These are phyloP conservation scores for Junonia oenone DNA, from an alignment of 2,888 invertebrate genomes.

Conservation along the genomic window DNA sequence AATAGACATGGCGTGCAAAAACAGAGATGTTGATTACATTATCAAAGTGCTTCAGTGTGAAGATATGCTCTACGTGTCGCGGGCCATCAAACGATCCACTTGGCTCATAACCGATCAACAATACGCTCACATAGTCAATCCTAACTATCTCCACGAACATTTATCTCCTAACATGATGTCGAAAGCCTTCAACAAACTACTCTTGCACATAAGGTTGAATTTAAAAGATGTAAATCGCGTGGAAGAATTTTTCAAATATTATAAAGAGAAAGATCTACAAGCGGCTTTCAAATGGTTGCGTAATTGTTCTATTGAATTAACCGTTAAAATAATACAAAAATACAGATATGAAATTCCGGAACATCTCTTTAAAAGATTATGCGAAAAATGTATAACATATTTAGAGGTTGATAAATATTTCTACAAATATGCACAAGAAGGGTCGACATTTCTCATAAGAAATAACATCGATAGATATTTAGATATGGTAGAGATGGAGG, in stretches of 20 bases:
- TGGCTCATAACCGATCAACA: slow-evolving; percentile 55
- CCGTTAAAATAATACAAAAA: slow-evolving; percentile 42
- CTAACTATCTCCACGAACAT: slow-evolving; percentile 45
- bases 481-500: too few relatives aligned
- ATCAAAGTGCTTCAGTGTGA: slow-evolving; percentile 47
- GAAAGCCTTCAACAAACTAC: slow-evolving; percentile 36
- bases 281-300: slow-evolving; percentile 51
- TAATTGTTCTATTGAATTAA: slow-evolving; percentile 29
- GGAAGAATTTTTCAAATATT: slow-evolving; percentile 44
- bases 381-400: slow-evolving; percentile 42
- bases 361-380: slow-evolving; percentile 41
- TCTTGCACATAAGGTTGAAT: too few relatives aligned
- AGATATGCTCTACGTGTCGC: slow-evolving; percentile 55
- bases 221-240: slow-evolving; percentile 32
- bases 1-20: slow-evolving; percentile 51
- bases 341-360: slow-evolving; percentile 27
- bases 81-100: slow-evolving; percentile 49
- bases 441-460: too few relatives aligned
- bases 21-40: slow-evolving; percentile 47
- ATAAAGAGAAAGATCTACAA: slow-evolving; percentile 36
- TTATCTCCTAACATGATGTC: slow-evolving; percentile 52
- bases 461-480: too few relatives aligned
- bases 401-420: too few relatives aligned
- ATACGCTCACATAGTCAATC: slow-evolving; percentile 54
- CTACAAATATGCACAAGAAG: too few relatives aligned